phyloP scores from a whole-genome alignment of 2,113 vertebrate species.

The Anoura caudifer region DNA sequence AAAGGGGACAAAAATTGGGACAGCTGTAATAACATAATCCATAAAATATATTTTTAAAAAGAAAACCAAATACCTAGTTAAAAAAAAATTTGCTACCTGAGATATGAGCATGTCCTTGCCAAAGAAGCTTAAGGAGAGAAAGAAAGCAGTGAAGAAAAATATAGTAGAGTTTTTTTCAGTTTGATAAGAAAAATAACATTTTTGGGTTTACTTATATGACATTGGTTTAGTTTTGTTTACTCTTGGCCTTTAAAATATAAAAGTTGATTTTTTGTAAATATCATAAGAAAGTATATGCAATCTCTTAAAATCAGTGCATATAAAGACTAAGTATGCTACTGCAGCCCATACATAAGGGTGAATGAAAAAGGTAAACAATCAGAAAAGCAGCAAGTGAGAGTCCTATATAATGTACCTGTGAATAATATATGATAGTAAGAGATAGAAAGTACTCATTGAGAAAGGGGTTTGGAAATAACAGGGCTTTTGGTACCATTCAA shows the following conservation, averaged over 20 bases:
- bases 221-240: conserved; percentile 29
- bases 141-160: not conserved
- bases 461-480: not conserved
- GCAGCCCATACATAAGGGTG: not conserved
- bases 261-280: not conserved
- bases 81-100: not conserved
- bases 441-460: not conserved
- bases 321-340: not conserved
- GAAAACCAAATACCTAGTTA: not conserved
- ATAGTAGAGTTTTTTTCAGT: not conserved
- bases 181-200: conserved; percentile 4
- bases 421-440: not conserved
- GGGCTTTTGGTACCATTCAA: not conserved
- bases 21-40: too few relatives aligned
- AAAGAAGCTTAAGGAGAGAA: not conserved
- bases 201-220: not conserved
- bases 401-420: not conserved
- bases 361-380: not conserved
- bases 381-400: not conserved
- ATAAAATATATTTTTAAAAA: too few relatives aligned
- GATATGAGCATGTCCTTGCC: not conserved
- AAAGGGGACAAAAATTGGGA: too few relatives aligned
- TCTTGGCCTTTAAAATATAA: not conserved
- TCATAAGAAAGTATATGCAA: not conserved
- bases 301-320: not conserved